Evolutionary conservation across 2,888 invertebrate species (phyloP).

Genomic region (Nephrotoma flavescens): DNA sequence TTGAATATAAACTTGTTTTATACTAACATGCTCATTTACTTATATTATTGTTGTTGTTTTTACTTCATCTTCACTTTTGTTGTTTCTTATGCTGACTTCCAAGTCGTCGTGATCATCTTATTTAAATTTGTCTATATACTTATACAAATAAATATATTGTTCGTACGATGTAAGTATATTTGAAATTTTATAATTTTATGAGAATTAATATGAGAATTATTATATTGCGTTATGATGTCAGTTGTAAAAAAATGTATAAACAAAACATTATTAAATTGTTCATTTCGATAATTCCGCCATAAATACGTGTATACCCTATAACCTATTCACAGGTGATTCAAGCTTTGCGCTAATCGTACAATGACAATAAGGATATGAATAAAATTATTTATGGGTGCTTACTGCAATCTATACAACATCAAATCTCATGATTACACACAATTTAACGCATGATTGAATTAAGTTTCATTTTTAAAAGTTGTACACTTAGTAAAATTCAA

Average conservation of each 20-base stretch:
- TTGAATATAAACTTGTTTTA: background rate
- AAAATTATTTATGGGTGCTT: background rate
- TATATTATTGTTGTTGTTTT: background rate
- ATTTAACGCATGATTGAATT: background rate
- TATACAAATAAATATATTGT: background rate
- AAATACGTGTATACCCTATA: background rate
- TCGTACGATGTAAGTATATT: background rate
- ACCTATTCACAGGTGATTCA: background rate
- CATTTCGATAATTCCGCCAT: background rate
- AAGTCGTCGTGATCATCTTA: background rate
- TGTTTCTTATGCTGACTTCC: background rate
- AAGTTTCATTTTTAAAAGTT: background rate
- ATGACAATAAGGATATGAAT: background rate
- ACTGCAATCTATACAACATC: background rate
- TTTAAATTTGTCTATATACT: background rate
- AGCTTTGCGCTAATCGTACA: background rate
- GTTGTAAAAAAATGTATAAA: background rate
- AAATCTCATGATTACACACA: background rate
- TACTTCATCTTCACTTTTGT: background rate
- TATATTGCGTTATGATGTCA: background rate
- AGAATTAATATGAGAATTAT: background rate
- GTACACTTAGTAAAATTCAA: background rate
- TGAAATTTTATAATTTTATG: background rate
- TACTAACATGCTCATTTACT: background rate
- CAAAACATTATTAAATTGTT: background rate